phyloP scores from a whole-genome alignment of 2,797 vertebrate genomes.

The Sphaeramia orbicularis region DNA sequence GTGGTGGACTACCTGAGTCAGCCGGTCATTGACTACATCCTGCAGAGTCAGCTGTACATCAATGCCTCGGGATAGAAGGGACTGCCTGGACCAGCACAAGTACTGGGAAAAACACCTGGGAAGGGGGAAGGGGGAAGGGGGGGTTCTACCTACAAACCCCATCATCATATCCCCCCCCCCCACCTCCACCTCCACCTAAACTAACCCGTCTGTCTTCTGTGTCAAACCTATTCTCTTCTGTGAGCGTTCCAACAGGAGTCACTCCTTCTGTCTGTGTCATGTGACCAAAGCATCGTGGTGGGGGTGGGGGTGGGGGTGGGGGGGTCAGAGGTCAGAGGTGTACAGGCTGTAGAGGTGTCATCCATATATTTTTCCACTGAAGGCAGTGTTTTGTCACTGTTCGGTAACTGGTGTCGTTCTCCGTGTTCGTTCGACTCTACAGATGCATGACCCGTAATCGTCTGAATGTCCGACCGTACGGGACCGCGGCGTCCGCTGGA shows the following conservation, averaged over 20 bases:
- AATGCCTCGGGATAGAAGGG: conserved; percentile 91
- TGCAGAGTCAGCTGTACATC: conserved; percentile 99
- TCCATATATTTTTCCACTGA: conserved; percentile 9
- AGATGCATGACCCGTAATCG: conserved; percentile 37
- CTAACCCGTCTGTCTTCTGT: conserved; percentile 74
- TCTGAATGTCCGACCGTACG: conserved; percentile 29
- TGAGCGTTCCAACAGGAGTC: conserved; percentile 74
- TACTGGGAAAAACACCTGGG: conserved; percentile 10
- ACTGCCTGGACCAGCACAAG: conserved; percentile 29
- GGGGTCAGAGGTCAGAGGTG: not conserved
- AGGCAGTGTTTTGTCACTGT: conserved; percentile 9
- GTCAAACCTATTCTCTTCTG: conserved; percentile 76
- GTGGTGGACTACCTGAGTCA: conserved; percentile 97
- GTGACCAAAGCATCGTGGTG: conserved; percentile 67
- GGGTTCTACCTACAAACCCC: not conserved
- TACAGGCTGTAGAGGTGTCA: conserved; percentile 29
- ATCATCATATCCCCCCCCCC: conserved; percentile 22
- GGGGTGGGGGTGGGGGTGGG: conserved; percentile 39
- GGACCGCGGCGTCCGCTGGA: too few species aligned
- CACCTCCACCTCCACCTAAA: conserved; percentile 10
- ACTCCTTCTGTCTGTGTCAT: conserved; percentile 78
- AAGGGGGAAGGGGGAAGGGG: not conserved
- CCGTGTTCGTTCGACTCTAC: conserved; percentile 27
- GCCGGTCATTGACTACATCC: conserved; percentile 98
- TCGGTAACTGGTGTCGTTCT: not conserved